These are phyloP conservation scores for Channallabes apus DNA, from an alignment of 2,797 vertebrate species.

Conservation along the genomic window DNA sequence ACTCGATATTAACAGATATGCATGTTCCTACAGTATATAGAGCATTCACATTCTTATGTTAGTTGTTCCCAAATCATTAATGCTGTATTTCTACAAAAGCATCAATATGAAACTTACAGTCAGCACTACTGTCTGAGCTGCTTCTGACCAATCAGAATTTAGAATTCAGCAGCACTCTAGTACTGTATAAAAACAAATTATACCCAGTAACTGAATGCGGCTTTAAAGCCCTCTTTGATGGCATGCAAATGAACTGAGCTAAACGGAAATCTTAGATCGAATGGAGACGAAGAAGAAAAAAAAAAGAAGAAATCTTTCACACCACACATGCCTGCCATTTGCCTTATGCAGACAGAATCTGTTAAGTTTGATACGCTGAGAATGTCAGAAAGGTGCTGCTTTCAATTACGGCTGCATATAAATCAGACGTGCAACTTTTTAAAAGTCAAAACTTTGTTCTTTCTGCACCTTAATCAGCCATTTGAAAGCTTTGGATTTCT, in stretches of 20 bases:
- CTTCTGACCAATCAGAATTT: neutral
- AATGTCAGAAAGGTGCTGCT: constrained; percentile 1
- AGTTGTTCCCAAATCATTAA: neutral
- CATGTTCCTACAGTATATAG: neutral
- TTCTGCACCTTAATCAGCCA: neutral
- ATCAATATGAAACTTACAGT: neutral
- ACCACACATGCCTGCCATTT: neutral
- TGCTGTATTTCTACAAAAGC: neutral
- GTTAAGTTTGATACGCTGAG: constrained; percentile 29
- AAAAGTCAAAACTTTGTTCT: neutral
- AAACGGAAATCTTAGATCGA: neutral
- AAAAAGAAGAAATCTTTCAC: constrained; percentile 13
- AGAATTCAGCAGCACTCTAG: neutral
- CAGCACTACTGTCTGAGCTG: neutral
- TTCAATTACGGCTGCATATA: constrained; percentile 19
- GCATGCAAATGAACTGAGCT: neutral
- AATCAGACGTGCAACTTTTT: constrained; percentile 14
- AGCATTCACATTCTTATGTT: neutral
- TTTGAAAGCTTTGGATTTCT: neutral
- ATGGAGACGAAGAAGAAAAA: neutral
- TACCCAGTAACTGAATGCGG: neutral
- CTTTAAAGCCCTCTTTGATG: constrained; percentile 3
- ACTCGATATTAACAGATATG: neutral
- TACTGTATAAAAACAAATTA: neutral
- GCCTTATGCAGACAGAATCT: neutral